A percentile compares a stretch with the other conserved stretches of the same genome.
Evolutionary conservation across 64 coral and sea anemone genomes (phyloP).

Genomic region (Stichodactyla mertensii): DNA sequence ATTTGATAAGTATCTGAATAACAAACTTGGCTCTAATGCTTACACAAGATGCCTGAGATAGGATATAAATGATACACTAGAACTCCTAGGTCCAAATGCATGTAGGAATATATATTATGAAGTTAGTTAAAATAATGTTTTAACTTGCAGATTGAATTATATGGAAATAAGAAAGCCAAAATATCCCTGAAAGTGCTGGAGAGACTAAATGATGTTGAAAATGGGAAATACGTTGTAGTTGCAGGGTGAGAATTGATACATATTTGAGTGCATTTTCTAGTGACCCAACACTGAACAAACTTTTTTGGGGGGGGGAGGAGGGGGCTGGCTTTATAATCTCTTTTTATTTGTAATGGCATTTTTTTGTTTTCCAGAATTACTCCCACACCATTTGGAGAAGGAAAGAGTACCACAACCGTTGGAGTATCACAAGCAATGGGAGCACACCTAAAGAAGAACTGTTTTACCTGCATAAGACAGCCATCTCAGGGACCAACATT

Average conservation of each 20-base stretch:
- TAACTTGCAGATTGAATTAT: slow-evolving; percentile 51
- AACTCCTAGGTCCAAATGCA: too few relatives aligned
- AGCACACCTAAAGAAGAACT: slow-evolving; percentile 91
- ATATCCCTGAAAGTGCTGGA: slow-evolving; percentile 60
- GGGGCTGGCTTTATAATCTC: too few relatives aligned
- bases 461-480: slow-evolving; percentile 96
- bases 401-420: slow-evolving; percentile 95
- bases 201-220: slow-evolving; percentile 48
- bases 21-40: too few relatives aligned
- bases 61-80: too few relatives aligned
- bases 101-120: too few relatives aligned
- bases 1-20: too few relatives aligned
- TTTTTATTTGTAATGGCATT: not conserved
- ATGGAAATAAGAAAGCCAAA: slow-evolving; percentile 72
- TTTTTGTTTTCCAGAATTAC: slow-evolving; percentile 45
- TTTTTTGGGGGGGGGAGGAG: too few relatives aligned
- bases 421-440: slow-evolving; percentile 92
- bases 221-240: slow-evolving; percentile 76
- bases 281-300: too few relatives aligned
- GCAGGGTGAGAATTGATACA: slow-evolving; percentile 37
- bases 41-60: too few relatives aligned
- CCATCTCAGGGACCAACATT: slow-evolving; percentile 97
- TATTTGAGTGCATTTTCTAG: not conserved
- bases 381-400: slow-evolving; percentile 97
- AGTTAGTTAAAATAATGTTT: not conserved